Conservation (phyloP, 2,888 invertebrate species). For the Harpalus rufipes region DNA sequence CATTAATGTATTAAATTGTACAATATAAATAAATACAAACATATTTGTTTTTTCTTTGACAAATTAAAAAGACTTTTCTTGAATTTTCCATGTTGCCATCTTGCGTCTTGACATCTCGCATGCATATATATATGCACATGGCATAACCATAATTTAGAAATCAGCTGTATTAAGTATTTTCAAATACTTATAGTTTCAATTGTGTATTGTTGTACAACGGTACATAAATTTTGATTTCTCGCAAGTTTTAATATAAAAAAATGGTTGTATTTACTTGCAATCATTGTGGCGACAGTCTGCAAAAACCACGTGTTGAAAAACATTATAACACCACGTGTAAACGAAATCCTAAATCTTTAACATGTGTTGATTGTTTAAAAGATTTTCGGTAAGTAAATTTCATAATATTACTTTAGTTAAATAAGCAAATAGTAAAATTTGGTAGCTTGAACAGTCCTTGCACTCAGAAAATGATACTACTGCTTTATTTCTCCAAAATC, state of each 20-base stretch:
- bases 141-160: constrained; percentile 1
- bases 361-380: constrained; percentile 96
- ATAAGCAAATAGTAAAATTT: too few species aligned
- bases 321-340: constrained; percentile 89
- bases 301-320: constrained; percentile 94
- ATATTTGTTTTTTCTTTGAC: background rate
- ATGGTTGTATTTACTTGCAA: constrained; percentile 98
- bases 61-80: background rate
- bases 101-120: background rate
- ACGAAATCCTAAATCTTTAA: constrained; percentile 83
- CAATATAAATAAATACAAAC: background rate
- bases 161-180: background rate
- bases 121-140: too few species aligned
- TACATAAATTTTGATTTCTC: background rate
- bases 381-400: constrained; percentile 85
- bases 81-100: background rate
- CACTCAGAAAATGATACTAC: too few species aligned
- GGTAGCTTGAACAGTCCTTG: too few species aligned
- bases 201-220: background rate
- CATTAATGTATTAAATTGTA: background rate
- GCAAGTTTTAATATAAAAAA: constrained; percentile 64
- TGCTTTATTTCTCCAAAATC: too few species aligned
- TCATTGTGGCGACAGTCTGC: constrained; percentile 93
- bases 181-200: background rate
- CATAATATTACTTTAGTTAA: constrained; percentile 14